These are phyloP conservation scores for Phylloscopus trochiloides DNA, from an alignment of 2,113 vertebrate genomes.

Conservation along the genomic window DNA sequence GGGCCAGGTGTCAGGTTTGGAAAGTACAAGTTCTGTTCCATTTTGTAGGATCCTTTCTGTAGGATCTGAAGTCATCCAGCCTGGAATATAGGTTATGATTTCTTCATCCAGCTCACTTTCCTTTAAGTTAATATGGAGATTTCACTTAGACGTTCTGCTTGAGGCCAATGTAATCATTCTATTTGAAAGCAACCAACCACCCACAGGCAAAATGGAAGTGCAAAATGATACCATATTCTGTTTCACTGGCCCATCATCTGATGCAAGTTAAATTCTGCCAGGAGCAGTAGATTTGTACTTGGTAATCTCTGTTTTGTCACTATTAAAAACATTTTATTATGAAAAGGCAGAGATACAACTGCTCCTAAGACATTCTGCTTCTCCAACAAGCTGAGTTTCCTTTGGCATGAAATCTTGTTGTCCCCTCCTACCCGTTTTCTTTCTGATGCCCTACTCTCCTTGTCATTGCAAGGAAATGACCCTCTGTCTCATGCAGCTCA, in stretches of 20 bases:
- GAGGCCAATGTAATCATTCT: background rate
- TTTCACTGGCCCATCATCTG: background rate
- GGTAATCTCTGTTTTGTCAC: slow-evolving; percentile 4
- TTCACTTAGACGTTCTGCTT: background rate
- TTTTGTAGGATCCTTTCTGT: background rate
- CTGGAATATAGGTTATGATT: background rate
- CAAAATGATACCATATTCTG: background rate
- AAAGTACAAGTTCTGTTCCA: background rate
- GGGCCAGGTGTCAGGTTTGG: background rate
- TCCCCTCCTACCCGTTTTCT: background rate
- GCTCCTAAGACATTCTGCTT: background rate
- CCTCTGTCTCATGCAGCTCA: background rate
- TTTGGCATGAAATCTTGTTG: background rate
- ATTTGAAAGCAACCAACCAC: background rate
- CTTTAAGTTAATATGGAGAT: background rate
- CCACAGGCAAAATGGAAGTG: background rate
- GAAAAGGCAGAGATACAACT: background rate
- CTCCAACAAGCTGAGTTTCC: background rate
- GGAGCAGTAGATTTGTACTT: background rate
- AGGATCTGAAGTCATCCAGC: background rate
- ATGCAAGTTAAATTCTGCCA: background rate
- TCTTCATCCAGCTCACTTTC: background rate
- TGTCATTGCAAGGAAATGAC: slow-evolving; percentile 22
- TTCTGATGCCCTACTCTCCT: background rate
- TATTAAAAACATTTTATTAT: background rate